Conservation (phyloP, 2,797 vertebrate species). For the Xyrichtys novacula region DNA sequence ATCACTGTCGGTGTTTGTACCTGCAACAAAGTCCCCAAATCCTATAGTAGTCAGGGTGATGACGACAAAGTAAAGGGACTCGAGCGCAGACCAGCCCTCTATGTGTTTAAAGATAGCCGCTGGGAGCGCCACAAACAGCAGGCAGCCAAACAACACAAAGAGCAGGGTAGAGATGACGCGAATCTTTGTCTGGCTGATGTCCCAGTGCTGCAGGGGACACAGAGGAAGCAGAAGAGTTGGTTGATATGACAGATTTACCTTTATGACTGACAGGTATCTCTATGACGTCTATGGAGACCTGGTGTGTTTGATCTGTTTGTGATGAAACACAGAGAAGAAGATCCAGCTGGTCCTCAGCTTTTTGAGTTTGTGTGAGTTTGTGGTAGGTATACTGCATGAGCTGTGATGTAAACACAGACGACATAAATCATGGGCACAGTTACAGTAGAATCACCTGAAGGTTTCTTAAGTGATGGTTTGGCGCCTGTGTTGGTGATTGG, state of each 20-base stretch:
- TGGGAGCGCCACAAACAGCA: slow-evolving; percentile 94
- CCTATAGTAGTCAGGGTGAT: slow-evolving; percentile 98
- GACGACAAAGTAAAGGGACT: slow-evolving; percentile 97
- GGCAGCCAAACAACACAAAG: slow-evolving; percentile 95
- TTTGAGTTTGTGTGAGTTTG: neutral
- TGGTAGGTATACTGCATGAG: too few species aligned
- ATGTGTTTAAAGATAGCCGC: slow-evolving; percentile 97
- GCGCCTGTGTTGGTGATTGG: too few species aligned
- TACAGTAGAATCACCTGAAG: too few species aligned
- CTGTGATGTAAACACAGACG: too few species aligned
- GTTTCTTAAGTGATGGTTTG: too few species aligned
- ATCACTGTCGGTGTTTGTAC: slow-evolving; percentile 73
- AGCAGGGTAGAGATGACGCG: slow-evolving; percentile 97
- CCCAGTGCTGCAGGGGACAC: slow-evolving; percentile 90
- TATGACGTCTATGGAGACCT: neutral
- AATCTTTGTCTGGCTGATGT: slow-evolving; percentile 97
- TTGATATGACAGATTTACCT: neutral
- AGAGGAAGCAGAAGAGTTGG: slow-evolving; percentile 6
- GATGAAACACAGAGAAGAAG: neutral
- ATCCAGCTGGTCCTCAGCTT: neutral
- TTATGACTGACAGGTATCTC: neutral
- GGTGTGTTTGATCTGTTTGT: neutral
- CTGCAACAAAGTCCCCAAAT: slow-evolving; percentile 98
- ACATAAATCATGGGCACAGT: too few species aligned
- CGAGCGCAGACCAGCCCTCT: slow-evolving; percentile 94